Evolutionary conservation across 1,140 invertebrate genomes (phyloP).

Genomic region (Ganaspis sp.): DNA sequence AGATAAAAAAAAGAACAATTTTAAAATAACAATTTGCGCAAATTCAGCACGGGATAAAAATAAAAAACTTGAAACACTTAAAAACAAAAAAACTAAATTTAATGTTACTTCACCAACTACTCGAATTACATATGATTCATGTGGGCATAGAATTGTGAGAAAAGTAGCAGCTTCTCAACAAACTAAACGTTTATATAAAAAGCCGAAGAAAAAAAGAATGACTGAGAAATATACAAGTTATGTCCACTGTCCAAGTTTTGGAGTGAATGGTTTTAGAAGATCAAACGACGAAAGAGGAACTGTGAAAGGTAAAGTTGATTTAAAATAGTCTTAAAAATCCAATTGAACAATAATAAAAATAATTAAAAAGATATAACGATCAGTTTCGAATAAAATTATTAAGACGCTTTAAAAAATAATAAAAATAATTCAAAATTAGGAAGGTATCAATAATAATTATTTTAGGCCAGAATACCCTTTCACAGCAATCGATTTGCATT

Average conservation of each 20-base stretch:
- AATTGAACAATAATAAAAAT: too few relatives aligned
- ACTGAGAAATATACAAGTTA: background rate
- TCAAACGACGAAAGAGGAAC: background rate
- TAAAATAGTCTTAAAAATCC: too few relatives aligned
- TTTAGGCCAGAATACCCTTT: background rate
- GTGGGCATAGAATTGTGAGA: background rate
- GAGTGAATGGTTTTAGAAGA: background rate
- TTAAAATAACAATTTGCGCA: background rate
- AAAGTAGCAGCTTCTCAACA: background rate
- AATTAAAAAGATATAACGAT: too few relatives aligned
- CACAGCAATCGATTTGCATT: background rate
- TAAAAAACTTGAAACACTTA: background rate
- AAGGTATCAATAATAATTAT: background rate
- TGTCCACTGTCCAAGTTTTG: background rate
- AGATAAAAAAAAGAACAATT: conserved; percentile 36
- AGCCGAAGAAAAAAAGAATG: background rate
- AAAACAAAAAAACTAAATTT: background rate
- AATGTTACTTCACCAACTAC: background rate
- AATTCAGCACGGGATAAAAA: conserved; percentile 27
- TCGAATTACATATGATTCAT: background rate
- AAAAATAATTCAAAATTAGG: too few relatives aligned
- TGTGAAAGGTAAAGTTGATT: background rate
- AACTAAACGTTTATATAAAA: background rate
- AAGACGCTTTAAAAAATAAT: too few relatives aligned
- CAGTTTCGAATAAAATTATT: too few relatives aligned